Evolutionary conservation across 2,113 vertebrate genomes (phyloP).

Genomic region (Peucedramus taeniatus): DNA sequence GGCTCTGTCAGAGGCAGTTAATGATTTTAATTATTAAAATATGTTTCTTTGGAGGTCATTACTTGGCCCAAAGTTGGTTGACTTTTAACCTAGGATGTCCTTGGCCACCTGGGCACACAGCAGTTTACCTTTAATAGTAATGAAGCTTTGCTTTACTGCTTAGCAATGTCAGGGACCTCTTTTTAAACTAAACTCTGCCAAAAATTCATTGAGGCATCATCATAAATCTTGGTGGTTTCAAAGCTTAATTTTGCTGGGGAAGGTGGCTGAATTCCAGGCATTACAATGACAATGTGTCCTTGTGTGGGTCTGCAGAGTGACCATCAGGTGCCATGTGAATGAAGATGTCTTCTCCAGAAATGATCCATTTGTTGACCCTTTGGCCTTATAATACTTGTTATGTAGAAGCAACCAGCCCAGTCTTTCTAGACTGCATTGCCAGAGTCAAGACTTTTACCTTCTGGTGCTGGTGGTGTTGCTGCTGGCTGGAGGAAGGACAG

Average conservation of each 20-base stretch:
- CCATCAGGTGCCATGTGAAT: rapidly evolving
- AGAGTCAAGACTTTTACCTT: not conserved
- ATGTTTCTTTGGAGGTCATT: not conserved
- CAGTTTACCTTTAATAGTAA: not conserved
- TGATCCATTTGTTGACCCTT: rapidly evolving
- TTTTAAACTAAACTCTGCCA: not conserved
- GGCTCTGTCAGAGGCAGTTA: not conserved
- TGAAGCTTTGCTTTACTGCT: not conserved
- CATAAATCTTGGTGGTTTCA: not conserved
- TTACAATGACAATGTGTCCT: not conserved
- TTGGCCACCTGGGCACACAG: not conserved
- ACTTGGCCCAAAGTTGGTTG: not conserved
- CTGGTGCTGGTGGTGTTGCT: not conserved
- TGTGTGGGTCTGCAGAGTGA: not conserved
- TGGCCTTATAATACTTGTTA: not conserved
- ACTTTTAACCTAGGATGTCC: not conserved
- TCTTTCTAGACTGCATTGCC: not conserved
- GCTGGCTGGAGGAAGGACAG: not conserved
- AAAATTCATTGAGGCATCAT: not conserved
- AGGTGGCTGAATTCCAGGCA: not conserved
- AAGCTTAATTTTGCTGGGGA: not conserved
- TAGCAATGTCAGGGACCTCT: not conserved
- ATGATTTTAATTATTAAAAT: not conserved
- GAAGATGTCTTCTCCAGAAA: not conserved
- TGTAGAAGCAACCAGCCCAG: not conserved